Evolutionary conservation across 1,140 invertebrate species (phyloP), one percentile per base, ranked within the genome.

Genomic region (Brachionus manjavacas): DNA sequence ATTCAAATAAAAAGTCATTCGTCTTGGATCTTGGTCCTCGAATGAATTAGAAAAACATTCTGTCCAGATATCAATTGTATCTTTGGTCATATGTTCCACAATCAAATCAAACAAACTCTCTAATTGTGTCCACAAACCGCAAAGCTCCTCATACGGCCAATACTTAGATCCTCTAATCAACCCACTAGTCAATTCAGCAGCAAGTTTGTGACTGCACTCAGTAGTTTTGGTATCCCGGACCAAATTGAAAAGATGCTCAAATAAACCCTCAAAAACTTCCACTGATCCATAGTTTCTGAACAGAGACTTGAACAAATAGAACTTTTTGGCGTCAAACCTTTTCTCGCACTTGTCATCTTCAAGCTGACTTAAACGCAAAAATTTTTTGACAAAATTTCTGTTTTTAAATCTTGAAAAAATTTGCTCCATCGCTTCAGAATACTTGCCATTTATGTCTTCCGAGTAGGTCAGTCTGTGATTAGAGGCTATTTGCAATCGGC

Each of bases 331-430:
- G 86, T 92, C 92, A 86, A 96, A 96, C 87, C 93, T 93, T 85
- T 95, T 94, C 64, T 92, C 92, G 25, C 93, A 94, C 87, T 95
- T 96, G 86, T 94, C 93, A 86, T 96, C 95, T 86, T 97, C 95
- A 3, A 96, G 89, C 0, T 94, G 93, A 31, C 94, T 91, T 88
- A 92, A 95, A 1, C 91, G 90, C 2, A 96, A 91, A 0, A 96
- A 89, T 85, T 92, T 92, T 8, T 93, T 91, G 1, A 97, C 89
- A 88, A 93, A 95, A 0, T 90, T 89, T 12, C 91, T 88, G 85
- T 94, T 90, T 90, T 87, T 70, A 46, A 81, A 81, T 39, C 23
- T 39, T 68, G 0, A 84, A 55, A 35, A 79, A 86, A 7, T 91
- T 87, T 86, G 92, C 91, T 52, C 93, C 86, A 11, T 87, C 9